Evolutionary conservation across 2,113 vertebrate species (phyloP), one percentile per base, ranked within the genome.

Genomic region (Scopus umbretta): DNA sequence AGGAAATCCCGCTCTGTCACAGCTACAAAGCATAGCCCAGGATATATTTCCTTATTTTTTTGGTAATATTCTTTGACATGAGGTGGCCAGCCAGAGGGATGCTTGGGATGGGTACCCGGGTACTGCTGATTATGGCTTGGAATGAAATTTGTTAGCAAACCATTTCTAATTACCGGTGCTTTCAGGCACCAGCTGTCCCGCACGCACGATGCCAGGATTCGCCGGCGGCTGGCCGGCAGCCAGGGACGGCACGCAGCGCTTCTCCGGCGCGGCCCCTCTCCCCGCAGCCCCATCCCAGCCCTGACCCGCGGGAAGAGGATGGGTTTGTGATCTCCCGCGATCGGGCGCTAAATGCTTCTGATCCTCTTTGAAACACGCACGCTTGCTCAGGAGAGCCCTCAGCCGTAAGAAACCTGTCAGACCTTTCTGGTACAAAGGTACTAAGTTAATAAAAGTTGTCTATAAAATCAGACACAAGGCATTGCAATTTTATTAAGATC

Each of bases 101-200:
- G 71, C 84, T 63, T 40, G 29, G 80, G 47, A 4, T 45, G 92
- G 25, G 17, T 13, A 9, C 40, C 73, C 0, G 2, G 66, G 47
- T 47, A 5, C 82, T 21, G 89, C 71, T 80, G 58, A 3, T 79
- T 26, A 8, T 8, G 52, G 36, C 43, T 88, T 11, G 75, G 42
- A 40, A 75, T 25, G 59, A 53, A 61, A 50, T 88, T 92, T 93
- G 90, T 96, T 71, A 93, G 79, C 90, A 88, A 95, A 97, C 86
- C 14, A 0, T 71, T 75, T 58, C 78, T 83, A 72, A 96, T 96
- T 92, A 84, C 62, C 8, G 0, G 16, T 0, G 2, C 70, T 76
- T 76, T 66, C 65, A 53, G 86, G 65, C 73, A 12, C 80, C 96
- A 96, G 74, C 87, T 97, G 97, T 58, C 96, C 84, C 15, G 0